These are phyloP conservation scores for Criorhina ranunculi DNA, from an alignment of 2,888 invertebrate species.

Conservation along the genomic window DNA sequence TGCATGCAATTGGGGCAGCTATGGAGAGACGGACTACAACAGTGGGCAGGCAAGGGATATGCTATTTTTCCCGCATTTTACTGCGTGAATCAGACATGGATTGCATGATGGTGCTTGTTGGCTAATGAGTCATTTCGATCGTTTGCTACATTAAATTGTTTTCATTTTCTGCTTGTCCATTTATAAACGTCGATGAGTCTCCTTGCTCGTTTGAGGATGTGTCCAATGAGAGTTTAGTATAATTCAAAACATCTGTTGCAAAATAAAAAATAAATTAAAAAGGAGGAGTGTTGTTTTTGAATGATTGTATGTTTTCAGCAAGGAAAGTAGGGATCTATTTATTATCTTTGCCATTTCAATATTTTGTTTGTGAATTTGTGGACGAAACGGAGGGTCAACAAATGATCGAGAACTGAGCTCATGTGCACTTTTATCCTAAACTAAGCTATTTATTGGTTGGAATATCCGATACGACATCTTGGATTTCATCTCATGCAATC, in stretches of 20 bases:
- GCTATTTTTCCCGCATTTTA: slow-evolving; percentile 38
- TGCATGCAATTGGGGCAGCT: slow-evolving; percentile 58
- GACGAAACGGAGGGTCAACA: too few relatives aligned
- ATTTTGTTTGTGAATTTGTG: neutral
- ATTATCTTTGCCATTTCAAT: too few relatives aligned
- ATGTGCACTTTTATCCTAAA: too few relatives aligned
- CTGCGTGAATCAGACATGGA: slow-evolving; percentile 41
- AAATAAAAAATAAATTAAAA: neutral
- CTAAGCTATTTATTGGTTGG: too few relatives aligned
- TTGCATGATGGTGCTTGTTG: slow-evolving; percentile 28
- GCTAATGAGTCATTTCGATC: slow-evolving; percentile 58
- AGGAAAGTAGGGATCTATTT: too few relatives aligned
- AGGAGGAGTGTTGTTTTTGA: too few relatives aligned
- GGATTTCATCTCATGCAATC: too few relatives aligned
- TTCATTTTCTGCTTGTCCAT: neutral
- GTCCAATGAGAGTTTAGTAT: slow-evolving; percentile 6
- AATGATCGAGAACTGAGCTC: neutral
- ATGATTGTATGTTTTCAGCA: too few relatives aligned
- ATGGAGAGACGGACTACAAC: slow-evolving; percentile 1
- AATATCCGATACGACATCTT: too few relatives aligned
- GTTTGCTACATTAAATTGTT: slow-evolving; percentile 31
- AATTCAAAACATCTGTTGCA: neutral
- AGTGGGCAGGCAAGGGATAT: slow-evolving; percentile 30
- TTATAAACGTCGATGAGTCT: too few relatives aligned
- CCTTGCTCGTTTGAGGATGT: neutral